Percentiles rank a stretch among this genome's conserved stretches.
These are phyloP conservation scores for Nysson spinosus DNA, from an alignment of 2,888 invertebrate species.

Conservation along the genomic window DNA sequence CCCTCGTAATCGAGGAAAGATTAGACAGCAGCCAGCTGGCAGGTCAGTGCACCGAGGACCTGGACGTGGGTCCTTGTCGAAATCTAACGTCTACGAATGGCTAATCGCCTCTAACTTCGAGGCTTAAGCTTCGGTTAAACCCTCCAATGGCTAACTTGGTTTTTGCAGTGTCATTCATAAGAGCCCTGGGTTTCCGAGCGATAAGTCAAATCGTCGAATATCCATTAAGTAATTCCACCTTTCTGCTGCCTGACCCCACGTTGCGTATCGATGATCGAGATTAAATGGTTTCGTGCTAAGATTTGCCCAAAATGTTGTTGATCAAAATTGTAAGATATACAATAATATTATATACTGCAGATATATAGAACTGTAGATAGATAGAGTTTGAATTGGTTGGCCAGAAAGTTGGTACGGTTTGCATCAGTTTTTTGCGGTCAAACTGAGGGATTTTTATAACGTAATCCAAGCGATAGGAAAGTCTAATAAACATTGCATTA, in stretches of 20 bases:
- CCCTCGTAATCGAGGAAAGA: conserved; percentile 69
- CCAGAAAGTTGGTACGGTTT: too few species aligned
- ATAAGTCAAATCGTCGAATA: conserved; percentile 31
- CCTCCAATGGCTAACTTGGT: conserved; percentile 37
- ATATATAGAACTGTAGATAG: too few species aligned
- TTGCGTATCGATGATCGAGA: too few species aligned
- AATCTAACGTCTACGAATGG: conserved; percentile 58
- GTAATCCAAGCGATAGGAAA: too few species aligned
- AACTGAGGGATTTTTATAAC: too few species aligned
- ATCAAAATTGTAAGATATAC: too few species aligned
- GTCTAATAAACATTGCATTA: too few species aligned
- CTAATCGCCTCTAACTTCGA: conserved; percentile 60
- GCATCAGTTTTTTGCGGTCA: too few species aligned
- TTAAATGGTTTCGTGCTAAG: too few species aligned
- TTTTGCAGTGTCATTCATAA: conserved; percentile 75
- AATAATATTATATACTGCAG: too few species aligned
- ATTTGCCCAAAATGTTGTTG: too few species aligned
- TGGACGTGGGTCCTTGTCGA: conserved; percentile 55
- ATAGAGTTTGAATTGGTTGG: too few species aligned
- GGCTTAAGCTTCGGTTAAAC: conserved; percentile 28
- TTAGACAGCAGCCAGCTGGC: conserved; percentile 70
- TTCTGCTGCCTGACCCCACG: neutral
- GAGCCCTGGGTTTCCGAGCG: conserved; percentile 36
- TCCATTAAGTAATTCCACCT: conserved; percentile 26
- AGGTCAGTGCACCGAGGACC: conserved; percentile 50